These are phyloP conservation scores for Holocentrus rufus DNA, from an alignment of 2,797 vertebrate genomes.

Conservation along the genomic window DNA sequence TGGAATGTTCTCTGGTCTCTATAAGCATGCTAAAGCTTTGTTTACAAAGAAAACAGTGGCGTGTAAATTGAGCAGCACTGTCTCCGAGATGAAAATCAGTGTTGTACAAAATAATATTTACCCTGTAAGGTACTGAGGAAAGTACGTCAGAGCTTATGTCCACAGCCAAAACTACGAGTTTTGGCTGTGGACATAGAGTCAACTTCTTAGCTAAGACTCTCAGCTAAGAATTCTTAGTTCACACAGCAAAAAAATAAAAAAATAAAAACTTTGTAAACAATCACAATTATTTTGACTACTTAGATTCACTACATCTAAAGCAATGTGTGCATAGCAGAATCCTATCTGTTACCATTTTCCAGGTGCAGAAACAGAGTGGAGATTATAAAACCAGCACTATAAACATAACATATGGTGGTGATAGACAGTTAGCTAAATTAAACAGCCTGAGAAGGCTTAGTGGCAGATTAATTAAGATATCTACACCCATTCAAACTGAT, in stretches of 20 bases:
- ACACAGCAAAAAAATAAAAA: neutral
- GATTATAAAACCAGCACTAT: neutral
- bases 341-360: neutral
- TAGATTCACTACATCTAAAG: neutral
- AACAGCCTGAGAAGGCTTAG: slow-evolving; percentile 48
- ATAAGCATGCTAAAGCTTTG: slow-evolving; percentile 49
- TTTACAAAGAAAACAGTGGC: slow-evolving; percentile 7
- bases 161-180: neutral
- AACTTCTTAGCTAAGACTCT: neutral
- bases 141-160: neutral
- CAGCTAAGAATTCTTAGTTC: neutral
- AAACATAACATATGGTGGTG: slow-evolving; percentile 47
- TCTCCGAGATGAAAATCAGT: slow-evolving; percentile 25
- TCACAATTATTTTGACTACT: neutral
- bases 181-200: neutral
- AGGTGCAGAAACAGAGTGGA: neutral
- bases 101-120: slow-evolving; percentile 20
- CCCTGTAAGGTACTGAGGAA: neutral
- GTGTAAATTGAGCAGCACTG: slow-evolving; percentile 8
- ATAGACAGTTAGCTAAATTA: slow-evolving; percentile 56
- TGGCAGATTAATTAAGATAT: slow-evolving; percentile 64
- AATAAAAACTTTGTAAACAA: neutral
- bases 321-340: neutral
- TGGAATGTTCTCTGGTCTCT: slow-evolving; percentile 49
- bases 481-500: slow-evolving; percentile 28